phyloP scores from a whole-genome alignment of 2,113 vertebrate species.

The Catharus fuscescens region DNA sequence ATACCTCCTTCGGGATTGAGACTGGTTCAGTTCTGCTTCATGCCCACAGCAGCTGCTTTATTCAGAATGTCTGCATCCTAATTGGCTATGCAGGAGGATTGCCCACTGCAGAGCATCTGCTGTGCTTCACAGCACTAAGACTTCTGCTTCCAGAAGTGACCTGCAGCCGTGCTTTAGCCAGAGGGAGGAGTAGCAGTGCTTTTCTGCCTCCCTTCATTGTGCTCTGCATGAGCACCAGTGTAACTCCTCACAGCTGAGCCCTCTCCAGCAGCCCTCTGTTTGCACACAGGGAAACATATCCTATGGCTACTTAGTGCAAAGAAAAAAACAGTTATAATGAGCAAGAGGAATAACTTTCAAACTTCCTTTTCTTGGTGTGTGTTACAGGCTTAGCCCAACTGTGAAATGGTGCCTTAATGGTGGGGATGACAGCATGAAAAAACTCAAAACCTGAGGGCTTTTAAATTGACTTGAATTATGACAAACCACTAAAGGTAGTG shows the following conservation, averaged over 20 bases:
- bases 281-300: not conserved
- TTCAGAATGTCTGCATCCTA: constrained; percentile 43
- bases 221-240: not conserved
- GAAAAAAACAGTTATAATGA: not conserved
- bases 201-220: not conserved
- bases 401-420: constrained; percentile 46
- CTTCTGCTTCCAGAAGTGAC: not conserved
- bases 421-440: constrained; percentile 50
- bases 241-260: not conserved
- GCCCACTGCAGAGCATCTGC: constrained; percentile 60
- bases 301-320: not conserved
- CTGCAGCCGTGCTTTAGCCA: not conserved
- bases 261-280: not conserved
- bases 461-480: constrained; percentile 53
- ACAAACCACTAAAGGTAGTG: constrained; percentile 42
- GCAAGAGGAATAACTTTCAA: constrained; percentile 1
- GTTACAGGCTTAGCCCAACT: constrained; percentile 40
- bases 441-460: constrained; percentile 47
- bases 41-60: not conserved
- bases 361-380: constrained; percentile 50
- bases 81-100: constrained; percentile 52
- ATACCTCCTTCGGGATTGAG: not conserved
- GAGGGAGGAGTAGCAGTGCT: not conserved
- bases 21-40: not conserved
- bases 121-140: not conserved